These are phyloP conservation scores for Pheosia gnoma DNA, from an alignment of 2,888 invertebrate genomes.

Conservation along the genomic window DNA sequence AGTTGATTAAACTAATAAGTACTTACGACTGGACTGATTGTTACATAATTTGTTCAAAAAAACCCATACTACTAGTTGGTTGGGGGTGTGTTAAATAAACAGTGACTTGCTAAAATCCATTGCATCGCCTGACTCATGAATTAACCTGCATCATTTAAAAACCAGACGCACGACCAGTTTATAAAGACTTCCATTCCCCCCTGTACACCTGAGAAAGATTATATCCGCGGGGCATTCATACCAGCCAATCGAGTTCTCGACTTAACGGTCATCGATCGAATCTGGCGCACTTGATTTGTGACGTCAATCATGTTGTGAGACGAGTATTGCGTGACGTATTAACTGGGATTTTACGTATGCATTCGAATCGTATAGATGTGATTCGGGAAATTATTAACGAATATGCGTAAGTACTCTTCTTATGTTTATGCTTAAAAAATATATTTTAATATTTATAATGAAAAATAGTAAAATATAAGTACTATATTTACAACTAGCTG, in stretches of 20 bases:
- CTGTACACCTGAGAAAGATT: background rate
- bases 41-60: slow-evolving; percentile 12
- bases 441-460: too few relatives aligned
- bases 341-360: slow-evolving; percentile 50
- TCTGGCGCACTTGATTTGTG: slow-evolving; percentile 21
- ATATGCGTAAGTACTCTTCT: background rate
- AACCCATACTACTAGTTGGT: slow-evolving; percentile 22
- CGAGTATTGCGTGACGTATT: slow-evolving; percentile 26
- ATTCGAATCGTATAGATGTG: slow-evolving; percentile 20
- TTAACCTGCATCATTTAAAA: slow-evolving; percentile 16
- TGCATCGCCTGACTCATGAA: slow-evolving; percentile 21
- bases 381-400: too few relatives aligned
- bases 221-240: slow-evolving; percentile 7
- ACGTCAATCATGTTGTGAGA: slow-evolving; percentile 37
- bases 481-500: too few relatives aligned
- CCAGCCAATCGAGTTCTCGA: slow-evolving; percentile 23
- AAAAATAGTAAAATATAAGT: too few relatives aligned
- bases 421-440: too few relatives aligned
- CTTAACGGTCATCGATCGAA: slow-evolving; percentile 26
- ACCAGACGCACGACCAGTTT: slow-evolving; percentile 5
- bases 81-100: slow-evolving; percentile 42
- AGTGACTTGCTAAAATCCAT: slow-evolving; percentile 31
- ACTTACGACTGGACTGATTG: background rate
- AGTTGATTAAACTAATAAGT: background rate
- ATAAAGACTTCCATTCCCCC: slow-evolving; percentile 7